Base-by-base conservation (phyloP, 2,888 invertebrate species). In the Drosophila helvetica region DNA sequence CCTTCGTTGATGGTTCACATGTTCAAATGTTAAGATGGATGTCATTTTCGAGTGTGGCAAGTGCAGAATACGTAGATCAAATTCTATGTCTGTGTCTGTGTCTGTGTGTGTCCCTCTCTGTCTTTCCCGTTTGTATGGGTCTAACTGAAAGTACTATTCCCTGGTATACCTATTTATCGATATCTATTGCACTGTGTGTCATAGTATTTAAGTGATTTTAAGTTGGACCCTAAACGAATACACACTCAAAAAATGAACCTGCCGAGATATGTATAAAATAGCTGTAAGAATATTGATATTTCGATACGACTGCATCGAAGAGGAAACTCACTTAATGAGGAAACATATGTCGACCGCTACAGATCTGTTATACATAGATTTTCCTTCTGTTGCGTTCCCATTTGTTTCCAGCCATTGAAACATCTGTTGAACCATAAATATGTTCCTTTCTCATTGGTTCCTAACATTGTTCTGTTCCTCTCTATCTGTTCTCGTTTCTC, bases 1-100 rank as follows among this genome's bases (percentile, higher is more conserved):
- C 2, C n/a, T 38, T 38, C 7, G 38, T 38, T 38, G n/a, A 38
- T 15, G 38, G 58, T 57, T 63, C 38, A 55, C 25, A 58, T 25
- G n/a, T 15, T 38, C n/a, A 3, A n/a, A 55, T 38, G 38, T 38
- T n/a, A 38, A n/a, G 38, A 38, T 38, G 38, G 38, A 38, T 7
- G 38, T 38, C 15, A 38, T 38, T 38, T 38, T 38, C n/a, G 38
- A 38, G 38, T 38, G 38, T 38, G 38, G 38, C 38, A 38, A 38
- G 38, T 38, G 38, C 2, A 6, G 38, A n/a, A 38, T n/a, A 2
- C 15, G 15, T 15, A 38, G 38, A 52, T 7, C 17, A 33, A 25
- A 33, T 6, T 6, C 25, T 25, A 6, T 22, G 22, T 22, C 22
- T 22, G 6, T 25, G 6, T 6, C 22, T 25, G 22, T 25, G 22